Base-by-base conservation (phyloP, 2,888 invertebrate species). In the Cryptocheilus praepositus region DNA sequence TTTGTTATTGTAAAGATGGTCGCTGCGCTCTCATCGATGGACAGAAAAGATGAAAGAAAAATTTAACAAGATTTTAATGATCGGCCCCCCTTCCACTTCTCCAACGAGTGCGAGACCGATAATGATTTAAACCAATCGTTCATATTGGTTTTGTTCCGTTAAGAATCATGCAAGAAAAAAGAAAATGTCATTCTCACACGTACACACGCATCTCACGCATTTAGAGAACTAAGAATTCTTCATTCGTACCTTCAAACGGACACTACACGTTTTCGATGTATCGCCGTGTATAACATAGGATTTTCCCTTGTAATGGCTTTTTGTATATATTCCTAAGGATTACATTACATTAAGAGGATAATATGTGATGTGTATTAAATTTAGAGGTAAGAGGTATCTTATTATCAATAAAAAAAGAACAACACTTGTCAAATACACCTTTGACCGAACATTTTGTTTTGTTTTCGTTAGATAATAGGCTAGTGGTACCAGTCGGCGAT, bases 261-360 rank as follows among this genome's bases (percentile, higher is more conserved):
- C 66, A 77, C 76, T 80, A 81, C 79, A 77, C 79, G 73, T 83
- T 80, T 80, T 80, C 57, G 71, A 81, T 80, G 80, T 83, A 83
- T 71, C 79, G 65, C 70, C 79, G 68, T 36, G 36, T 80, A 70
- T 77, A 74, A 76, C 79, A 81, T 80, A 83, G 77, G 80, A 83
- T 77, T 83, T 36, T 81, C 72, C 81, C 81, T 79, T 81, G 71
- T 81, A 82, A 82, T 83, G 84, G 87, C 85, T 88, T 88, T 88
- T 87, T 88, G 88, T 88, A 88, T 87, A 88, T 88, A 87, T 87
- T 86, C 85, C 81, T 82, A 80, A 84, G 75, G 79, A 77, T 80
- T 82, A 81, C 81, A 80, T 78, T 79, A 73, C 79, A 73, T 77
- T 70, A 78, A 75, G 67, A 60, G 54, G 56, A 75, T 81, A 83